Percentiles rank a stretch among this genome's conserved stretches.
Evolutionary conservation across 2,797 vertebrate genomes (phyloP).

Genomic region (Emys orbicularis): DNA sequence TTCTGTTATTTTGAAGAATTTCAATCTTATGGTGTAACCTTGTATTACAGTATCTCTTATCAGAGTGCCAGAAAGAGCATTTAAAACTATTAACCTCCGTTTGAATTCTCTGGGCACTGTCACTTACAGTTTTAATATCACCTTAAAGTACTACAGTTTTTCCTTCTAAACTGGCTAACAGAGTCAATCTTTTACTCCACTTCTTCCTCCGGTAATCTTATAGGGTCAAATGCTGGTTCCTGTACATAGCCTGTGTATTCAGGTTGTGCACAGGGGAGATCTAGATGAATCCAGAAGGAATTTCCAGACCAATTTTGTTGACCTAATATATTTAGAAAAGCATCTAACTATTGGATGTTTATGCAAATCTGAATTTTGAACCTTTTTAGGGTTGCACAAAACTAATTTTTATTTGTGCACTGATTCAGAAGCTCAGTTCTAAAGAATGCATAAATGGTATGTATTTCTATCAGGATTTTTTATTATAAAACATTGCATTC

Average conservation of each 20-base stretch:
- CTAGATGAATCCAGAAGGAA: neutral
- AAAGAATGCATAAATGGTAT: neutral
- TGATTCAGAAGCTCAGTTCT: neutral
- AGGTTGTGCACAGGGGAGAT: neutral
- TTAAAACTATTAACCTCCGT: neutral
- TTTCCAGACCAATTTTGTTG: neutral
- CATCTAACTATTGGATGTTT: neutral
- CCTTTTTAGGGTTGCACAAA: neutral
- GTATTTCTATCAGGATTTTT: neutral
- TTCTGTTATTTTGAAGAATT: neutral
- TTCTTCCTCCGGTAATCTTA: neutral
- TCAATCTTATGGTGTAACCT: neutral
- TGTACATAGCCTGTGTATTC: neutral
- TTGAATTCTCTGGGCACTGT: neutral
- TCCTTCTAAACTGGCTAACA: neutral
- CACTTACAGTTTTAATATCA: neutral
- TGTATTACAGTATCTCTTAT: neutral
- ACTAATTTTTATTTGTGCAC: neutral
- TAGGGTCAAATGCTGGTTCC: fast-evolving
- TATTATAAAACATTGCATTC: neutral
- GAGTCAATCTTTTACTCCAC: neutral
- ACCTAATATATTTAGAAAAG: neutral
- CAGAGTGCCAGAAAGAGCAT: neutral
- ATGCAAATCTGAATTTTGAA: neutral
- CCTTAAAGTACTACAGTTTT: neutral